phyloP scores from a whole-genome alignment of 2,888 invertebrate genomes.

The Acrocyrtus sp. region DNA sequence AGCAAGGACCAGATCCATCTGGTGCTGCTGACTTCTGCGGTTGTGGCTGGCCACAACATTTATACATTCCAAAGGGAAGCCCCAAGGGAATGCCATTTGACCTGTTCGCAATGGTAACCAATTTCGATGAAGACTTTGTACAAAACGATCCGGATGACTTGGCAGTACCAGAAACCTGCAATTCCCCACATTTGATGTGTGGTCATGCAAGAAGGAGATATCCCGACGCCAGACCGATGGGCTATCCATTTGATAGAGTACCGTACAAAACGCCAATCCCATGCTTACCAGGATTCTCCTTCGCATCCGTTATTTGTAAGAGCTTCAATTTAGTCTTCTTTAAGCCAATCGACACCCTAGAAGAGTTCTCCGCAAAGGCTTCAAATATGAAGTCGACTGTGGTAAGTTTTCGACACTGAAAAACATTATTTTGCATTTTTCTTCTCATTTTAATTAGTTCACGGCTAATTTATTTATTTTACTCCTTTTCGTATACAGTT shows the following conservation, averaged over 20 bases:
- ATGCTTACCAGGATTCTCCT: conserved; percentile 18
- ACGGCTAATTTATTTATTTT: background rate
- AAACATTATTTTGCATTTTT: background rate
- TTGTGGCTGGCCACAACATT: conserved; percentile 80
- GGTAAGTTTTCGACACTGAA: conserved; percentile 14
- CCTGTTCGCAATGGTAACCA: conserved; percentile 54
- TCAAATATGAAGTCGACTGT: conserved; percentile 41
- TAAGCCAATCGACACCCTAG: conserved; percentile 26
- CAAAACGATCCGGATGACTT: conserved; percentile 14
- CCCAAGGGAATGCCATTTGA: conserved; percentile 69
- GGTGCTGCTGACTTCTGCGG: conserved; percentile 63
- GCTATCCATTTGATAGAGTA: conserved; percentile 34
- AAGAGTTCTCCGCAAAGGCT: conserved; percentile 31
- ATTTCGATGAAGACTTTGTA: conserved; percentile 46
- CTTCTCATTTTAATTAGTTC: background rate
- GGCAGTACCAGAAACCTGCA: conserved; percentile 23
- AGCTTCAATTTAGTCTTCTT: conserved; percentile 30
- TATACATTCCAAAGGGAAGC: conserved; percentile 78
- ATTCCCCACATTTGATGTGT: conserved; percentile 39
- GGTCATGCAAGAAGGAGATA: conserved; percentile 33
- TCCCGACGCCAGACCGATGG: conserved; percentile 38
- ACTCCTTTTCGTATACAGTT: conserved; percentile 15
- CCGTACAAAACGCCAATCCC: conserved; percentile 31
- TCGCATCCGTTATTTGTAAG: conserved; percentile 22
- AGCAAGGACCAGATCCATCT: conserved; percentile 9